phyloP scores from a whole-genome alignment of 2,113 vertebrate species.

The Pollachius pollachius region DNA sequence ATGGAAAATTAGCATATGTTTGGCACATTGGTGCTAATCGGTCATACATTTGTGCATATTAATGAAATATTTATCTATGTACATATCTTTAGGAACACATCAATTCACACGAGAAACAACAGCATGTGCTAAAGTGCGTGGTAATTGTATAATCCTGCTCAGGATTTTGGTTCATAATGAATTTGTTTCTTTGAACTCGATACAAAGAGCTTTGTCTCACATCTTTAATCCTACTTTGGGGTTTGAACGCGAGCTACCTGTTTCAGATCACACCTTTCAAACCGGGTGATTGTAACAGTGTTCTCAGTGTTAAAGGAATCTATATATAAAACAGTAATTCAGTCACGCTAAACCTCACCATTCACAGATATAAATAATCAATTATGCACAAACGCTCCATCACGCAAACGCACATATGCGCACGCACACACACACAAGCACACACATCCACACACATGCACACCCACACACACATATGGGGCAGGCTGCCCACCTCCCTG shows the following conservation, averaged over 20 bases:
- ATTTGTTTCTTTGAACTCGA: slow-evolving; percentile 14
- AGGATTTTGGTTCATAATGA: slow-evolving; percentile 12
- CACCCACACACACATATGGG: slow-evolving; percentile 38
- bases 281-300: too few species aligned
- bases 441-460: slow-evolving; percentile 40
- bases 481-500: slow-evolving; percentile 69
- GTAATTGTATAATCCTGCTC: slow-evolving; percentile 39
- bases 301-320: too few species aligned
- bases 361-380: slow-evolving; percentile 39
- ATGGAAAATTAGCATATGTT: slow-evolving; percentile 75
- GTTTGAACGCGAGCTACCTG: neutral
- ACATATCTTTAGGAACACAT: slow-evolving; percentile 43
- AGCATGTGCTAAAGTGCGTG: slow-evolving; percentile 24
- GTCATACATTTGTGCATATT: slow-evolving; percentile 69
- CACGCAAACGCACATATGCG: neutral
- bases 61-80: slow-evolving; percentile 59
- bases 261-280: neutral
- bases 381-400: neutral
- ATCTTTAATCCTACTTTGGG: neutral
- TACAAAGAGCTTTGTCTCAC: slow-evolving; percentile 15
- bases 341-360: slow-evolving; percentile 54
- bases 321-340: slow-evolving; percentile 32
- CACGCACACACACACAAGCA: neutral
- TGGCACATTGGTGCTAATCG: slow-evolving; percentile 68
- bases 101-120: slow-evolving; percentile 32